Percentiles rank a stretch among this genome's conserved stretches.
Conservation (phyloP, 2,888 invertebrate genomes). For the Argyresthia albistria region DNA sequence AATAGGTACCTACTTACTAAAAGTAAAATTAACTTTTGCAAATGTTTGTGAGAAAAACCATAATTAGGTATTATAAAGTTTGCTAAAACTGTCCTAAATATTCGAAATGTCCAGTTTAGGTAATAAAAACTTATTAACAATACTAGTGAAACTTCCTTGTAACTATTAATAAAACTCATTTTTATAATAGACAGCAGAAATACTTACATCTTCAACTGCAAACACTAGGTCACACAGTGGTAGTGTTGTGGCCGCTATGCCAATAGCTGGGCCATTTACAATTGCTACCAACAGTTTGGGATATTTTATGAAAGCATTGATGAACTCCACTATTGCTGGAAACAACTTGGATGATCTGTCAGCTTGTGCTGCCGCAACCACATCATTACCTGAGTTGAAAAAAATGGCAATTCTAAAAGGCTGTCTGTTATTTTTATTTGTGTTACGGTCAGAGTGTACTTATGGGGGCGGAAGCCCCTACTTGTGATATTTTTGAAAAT, state of each 20-base stretch:
- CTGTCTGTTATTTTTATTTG: too few species aligned
- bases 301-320: slow-evolving; percentile 85
- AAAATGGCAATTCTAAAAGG: too few species aligned
- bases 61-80: too few species aligned
- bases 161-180: neutral
- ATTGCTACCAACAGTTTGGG: slow-evolving; percentile 90
- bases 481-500: too few species aligned
- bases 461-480: too few species aligned
- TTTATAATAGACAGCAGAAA: neutral
- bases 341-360: slow-evolving; percentile 9
- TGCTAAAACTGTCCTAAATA: neutral
- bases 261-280: slow-evolving; percentile 96
- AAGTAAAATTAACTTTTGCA: too few species aligned
- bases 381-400: slow-evolving; percentile 9
- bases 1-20: too few species aligned
- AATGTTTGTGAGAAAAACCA: too few species aligned
- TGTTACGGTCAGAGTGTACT: too few species aligned
- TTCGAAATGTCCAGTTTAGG: too few species aligned
- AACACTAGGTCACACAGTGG: slow-evolving; percentile 91
- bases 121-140: neutral
- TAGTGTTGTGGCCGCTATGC: slow-evolving; percentile 88
- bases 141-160: neutral
- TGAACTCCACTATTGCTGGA: slow-evolving; percentile 66
- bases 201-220: slow-evolving; percentile 84
- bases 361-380: slow-evolving; percentile 23